A percentile compares a stretch with the other conserved stretches of the same genome.
Conservation (phyloP, 2,888 invertebrate species). For the Limnephilus rhombicus region DNA sequence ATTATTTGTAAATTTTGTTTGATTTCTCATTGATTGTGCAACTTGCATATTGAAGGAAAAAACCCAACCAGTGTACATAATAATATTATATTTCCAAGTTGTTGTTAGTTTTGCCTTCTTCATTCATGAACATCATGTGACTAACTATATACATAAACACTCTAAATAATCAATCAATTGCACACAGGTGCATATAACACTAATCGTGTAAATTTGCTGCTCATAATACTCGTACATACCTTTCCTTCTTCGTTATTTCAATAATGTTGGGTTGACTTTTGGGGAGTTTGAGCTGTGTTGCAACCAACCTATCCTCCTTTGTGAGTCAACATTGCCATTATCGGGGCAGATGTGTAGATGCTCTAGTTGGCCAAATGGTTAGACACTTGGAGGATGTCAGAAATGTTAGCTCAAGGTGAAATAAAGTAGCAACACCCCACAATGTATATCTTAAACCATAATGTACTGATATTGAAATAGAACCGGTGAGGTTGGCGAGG, state of each 20-base stretch:
- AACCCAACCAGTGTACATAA: constrained; percentile 14
- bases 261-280: not conserved
- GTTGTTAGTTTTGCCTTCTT: constrained; percentile 15
- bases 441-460: not conserved
- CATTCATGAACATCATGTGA: constrained; percentile 16
- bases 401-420: not conserved
- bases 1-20: constrained; percentile 14
- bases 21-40: constrained; percentile 17
- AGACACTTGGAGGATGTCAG: not conserved
- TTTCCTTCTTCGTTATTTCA: constrained; percentile 58
- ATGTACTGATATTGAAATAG: too few relatives aligned
- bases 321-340: not conserved
- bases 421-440: not conserved
- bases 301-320: too few relatives aligned
- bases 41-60: not conserved
- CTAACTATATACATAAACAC: not conserved
- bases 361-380: too few relatives aligned
- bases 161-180: not conserved
- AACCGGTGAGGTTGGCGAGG: not conserved
- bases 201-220: constrained; percentile 35
- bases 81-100: constrained; percentile 2
- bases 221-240: constrained; percentile 5
- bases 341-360: not conserved
- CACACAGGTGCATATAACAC: constrained; percentile 64
- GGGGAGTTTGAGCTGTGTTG: too few relatives aligned